Evolutionary conservation across 2,888 invertebrate genomes (phyloP), one percentile per base, ranked within the genome.

Genomic region (Drosophila fungiperda): DNA sequence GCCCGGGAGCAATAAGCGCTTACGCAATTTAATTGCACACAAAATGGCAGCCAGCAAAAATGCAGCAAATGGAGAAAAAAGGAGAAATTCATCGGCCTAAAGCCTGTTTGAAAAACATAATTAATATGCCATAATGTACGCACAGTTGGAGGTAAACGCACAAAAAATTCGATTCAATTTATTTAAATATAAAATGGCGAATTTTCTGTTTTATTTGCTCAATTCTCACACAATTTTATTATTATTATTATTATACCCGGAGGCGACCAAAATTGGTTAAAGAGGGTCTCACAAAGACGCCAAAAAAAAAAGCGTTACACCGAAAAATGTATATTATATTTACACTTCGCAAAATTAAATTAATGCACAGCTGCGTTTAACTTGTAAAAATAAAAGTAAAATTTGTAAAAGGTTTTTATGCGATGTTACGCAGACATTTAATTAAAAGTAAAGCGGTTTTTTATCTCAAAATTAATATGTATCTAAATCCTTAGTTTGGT

Each of bases 11-110:
- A 78, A 87, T 90, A 87, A 87, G 78, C 86, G 90, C 71, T 89
- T 85, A 86, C 87, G 86, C 83, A 90, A 85, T 88, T 87, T 83
- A 87, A 87, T 90, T 87, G 86, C 81, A 55, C 78, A 75, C 87
- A 76, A 82, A 82, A 80, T 79, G 68, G 69, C 67, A 52, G 50
- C 42, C 54, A 59, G 26, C 17, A 61, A 57, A 59, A 67, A 54
- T 33, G 50, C 35, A 50, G 40, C 54, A 38, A 32, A 66, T 64
- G 15, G 15, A 42, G 55, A 48, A 45, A 42, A 38, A 45, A 15
- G 53, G 58, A 58, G 38, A 73, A 64, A 68, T 57, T 69, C 60
- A 82, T 79, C 42, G 40, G 73, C 69, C 66, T 12, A 78, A 82
- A 71, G 75, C 74, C 52, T 42, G 50, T 71, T 64, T 76, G 54